These are phyloP conservation scores for Caenorhabditis wallacei DNA, from an alignment of 2,888 invertebrate genomes.

Conservation along the genomic window DNA sequence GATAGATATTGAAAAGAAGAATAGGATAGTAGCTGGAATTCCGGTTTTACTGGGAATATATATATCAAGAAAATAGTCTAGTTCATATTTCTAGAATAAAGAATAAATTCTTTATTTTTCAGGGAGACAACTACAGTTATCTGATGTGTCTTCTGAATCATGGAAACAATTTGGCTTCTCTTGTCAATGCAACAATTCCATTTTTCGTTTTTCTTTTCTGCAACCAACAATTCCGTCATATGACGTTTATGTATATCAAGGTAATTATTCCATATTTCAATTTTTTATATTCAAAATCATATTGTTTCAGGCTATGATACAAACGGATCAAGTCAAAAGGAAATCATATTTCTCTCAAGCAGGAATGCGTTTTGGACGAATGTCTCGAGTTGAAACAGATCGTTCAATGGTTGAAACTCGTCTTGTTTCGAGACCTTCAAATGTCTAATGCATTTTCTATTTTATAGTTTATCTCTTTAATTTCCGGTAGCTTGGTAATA, in stretches of 20 bases:
- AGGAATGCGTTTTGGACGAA: constrained; percentile 69
- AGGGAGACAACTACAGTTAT: constrained; percentile 63
- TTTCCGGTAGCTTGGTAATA: constrained; percentile 26
- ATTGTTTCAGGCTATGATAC: constrained; percentile 61
- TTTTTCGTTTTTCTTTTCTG: constrained; percentile 80
- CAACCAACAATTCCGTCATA: constrained; percentile 80
- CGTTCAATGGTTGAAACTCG: constrained; percentile 71
- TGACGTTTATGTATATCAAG: constrained; percentile 78
- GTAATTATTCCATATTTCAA: constrained; percentile 19
- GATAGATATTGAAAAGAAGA: constrained; percentile 19
- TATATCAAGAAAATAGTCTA: neutral
- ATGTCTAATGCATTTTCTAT: constrained; percentile 48
- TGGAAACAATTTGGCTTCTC: constrained; percentile 78
- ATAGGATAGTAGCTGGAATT: constrained; percentile 23
- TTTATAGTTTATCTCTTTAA: neutral
- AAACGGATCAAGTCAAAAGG: constrained; percentile 64
- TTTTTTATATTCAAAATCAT: neutral
- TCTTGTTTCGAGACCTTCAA: constrained; percentile 71
- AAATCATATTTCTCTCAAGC: constrained; percentile 69
- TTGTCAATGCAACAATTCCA: constrained; percentile 81
- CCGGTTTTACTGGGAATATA: neutral
- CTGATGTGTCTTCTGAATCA: constrained; percentile 78
- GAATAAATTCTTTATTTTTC: constrained; percentile 16
- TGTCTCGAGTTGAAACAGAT: constrained; percentile 71
- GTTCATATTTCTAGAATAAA: neutral